These are phyloP conservation scores for Augochlora pura DNA, from an alignment of 1,140 invertebrate genomes.

Conservation along the genomic window DNA sequence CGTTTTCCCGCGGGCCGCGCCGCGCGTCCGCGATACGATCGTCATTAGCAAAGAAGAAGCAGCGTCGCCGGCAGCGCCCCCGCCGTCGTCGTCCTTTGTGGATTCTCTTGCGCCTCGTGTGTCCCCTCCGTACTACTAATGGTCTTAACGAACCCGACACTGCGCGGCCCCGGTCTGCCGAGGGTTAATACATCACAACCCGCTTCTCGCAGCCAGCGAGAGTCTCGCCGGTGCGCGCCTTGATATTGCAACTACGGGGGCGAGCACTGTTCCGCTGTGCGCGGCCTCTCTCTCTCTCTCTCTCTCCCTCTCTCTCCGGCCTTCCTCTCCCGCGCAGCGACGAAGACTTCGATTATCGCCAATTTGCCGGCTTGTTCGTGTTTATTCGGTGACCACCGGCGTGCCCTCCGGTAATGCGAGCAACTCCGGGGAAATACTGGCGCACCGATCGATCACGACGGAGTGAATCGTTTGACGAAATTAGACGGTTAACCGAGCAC, in stretches of 20 bases:
- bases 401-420: conserved; percentile 16
- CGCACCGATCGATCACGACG: conserved; percentile 9
- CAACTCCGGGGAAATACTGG: conserved; percentile 14
- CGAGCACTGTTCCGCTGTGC: too few relatives aligned
- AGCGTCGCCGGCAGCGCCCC: neutral
- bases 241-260: conserved; percentile 41
- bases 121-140: conserved; percentile 44
- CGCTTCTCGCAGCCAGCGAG: too few relatives aligned
- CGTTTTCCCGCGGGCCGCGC: conserved; percentile 26
- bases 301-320: neutral
- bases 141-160: conserved; percentile 52
- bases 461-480: conserved; percentile 38
- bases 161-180: conserved; percentile 2
- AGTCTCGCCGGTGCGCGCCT: too few relatives aligned
- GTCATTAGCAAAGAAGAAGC: conserved; percentile 52
- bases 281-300: too few relatives aligned
- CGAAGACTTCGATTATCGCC: conserved; percentile 51
- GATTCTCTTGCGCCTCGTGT: conserved; percentile 48
- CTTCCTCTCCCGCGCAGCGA: neutral
- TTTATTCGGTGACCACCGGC: conserved; percentile 44
- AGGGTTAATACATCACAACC: conserved; percentile 45
- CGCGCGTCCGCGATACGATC: conserved; percentile 34
- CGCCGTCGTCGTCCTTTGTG: conserved; percentile 38
- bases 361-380: conserved; percentile 43
- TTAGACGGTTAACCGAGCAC: conserved; percentile 34